Evolutionary conservation across 2,113 vertebrate species (phyloP).

Genomic region (Urocitellus parryii): DNA sequence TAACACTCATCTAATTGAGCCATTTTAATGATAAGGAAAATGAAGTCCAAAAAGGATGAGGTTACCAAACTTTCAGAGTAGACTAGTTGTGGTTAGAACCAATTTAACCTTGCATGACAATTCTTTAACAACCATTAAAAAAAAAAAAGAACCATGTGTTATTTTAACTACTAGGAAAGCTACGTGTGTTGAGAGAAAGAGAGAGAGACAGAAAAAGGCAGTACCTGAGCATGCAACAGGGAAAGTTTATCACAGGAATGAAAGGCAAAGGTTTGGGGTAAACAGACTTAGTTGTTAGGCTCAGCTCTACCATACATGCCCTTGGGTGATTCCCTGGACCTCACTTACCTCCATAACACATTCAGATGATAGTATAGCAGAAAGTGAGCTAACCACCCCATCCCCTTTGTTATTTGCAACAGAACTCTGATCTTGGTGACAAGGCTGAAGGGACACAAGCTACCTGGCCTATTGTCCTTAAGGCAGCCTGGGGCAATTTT

Average conservation of each 20-base stretch:
- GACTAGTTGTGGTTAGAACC: background rate
- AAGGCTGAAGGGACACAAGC: background rate
- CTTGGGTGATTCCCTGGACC: background rate
- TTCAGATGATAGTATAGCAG: background rate
- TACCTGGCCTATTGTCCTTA: background rate
- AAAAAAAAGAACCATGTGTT: background rate
- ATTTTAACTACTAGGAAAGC: constrained; percentile 39
- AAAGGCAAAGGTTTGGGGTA: background rate
- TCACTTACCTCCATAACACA: background rate
- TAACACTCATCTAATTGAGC: background rate
- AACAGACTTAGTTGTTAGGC: background rate
- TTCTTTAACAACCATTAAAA: background rate
- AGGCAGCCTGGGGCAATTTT: background rate
- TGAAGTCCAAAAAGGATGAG: background rate
- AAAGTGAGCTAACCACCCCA: background rate
- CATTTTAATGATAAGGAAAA: constrained; percentile 24
- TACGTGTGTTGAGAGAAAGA: background rate
- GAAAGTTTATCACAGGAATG: background rate
- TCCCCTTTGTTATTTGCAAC: background rate
- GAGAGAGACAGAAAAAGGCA: background rate
- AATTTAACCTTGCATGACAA: background rate
- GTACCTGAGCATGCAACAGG: background rate
- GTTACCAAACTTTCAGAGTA: background rate
- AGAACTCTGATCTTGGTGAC: background rate
- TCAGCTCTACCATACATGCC: background rate